Base-by-base conservation (phyloP, 2,113 vertebrate genomes). In the Cochlearius cochlearius region DNA sequence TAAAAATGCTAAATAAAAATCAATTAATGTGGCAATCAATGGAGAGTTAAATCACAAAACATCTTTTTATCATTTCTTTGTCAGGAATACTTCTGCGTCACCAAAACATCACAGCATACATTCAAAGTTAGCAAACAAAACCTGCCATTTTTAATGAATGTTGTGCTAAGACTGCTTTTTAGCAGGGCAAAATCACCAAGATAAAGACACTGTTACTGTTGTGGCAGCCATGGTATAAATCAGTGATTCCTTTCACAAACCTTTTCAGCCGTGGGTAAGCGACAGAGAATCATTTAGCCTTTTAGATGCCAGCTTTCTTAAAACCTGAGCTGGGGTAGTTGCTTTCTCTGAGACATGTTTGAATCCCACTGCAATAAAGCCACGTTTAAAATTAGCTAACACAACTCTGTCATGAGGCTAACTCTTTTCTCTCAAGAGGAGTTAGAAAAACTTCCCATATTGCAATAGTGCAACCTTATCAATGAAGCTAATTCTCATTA, bases 261-360 rank as follows among this genome's bases (percentile, higher is more conserved):
- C 92, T 92, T 91, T 91, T 67, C 74, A 94, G 66, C 92, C 92
- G 95, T 6, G 30, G 69, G 12, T 36, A 93, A 94, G 71, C 78
- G 86, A 94, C 41, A 66, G 58, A 94, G 58, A 94, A 95, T 64
- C 13, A 81, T 58, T 88, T 91, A 78, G 43, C 43, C 64, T 86
- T 75, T 79, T 74, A 90, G 92, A 91, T 49, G 36, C 16, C 10
- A 30, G 23, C 23, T 96, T 90, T 91, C 64, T 62, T 77, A 75
- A 92, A 83, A 72, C 13, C 27, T 49, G 59, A 80, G 34, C 36
- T 34, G 74, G 3, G 4, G 27, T 19, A 34, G 15, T 30, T 78
- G 58, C 60, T 45, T 86, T 36, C 52, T 72, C 47, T 41, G 63
- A 92, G 74, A 92, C n/a, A 30, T 15, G 22, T 38, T 81, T 83